Conservation (phyloP, 2,797 vertebrate species). For the Adelosebastes latens region DNA sequence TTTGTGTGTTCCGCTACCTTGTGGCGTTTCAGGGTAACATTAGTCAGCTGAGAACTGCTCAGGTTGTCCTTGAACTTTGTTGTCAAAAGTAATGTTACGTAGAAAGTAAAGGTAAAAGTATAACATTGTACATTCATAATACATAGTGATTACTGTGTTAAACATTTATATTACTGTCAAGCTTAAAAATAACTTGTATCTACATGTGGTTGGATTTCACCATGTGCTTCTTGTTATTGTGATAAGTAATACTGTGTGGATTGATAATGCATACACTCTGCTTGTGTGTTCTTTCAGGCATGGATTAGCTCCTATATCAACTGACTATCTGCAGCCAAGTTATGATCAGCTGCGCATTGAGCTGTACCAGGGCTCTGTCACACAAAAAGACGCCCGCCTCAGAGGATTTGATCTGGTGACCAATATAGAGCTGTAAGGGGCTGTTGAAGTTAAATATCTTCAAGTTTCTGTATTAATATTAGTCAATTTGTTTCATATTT, state of each 20-base stretch:
- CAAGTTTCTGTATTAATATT: not conserved
- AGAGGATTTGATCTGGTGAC: constrained; percentile 92
- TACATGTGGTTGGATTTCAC: not conserved
- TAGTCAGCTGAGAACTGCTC: no score
- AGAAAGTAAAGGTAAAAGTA: no score
- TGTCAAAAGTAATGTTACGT: no score
- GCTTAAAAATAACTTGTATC: not conserved
- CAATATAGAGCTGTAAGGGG: constrained; percentile 92
- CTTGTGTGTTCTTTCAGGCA: constrained; percentile 78
- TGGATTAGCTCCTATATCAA: constrained; percentile 83
- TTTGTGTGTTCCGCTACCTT: no score
- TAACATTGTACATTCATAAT: not conserved
- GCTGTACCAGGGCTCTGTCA: constrained; percentile 92
- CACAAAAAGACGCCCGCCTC: constrained; percentile 88
- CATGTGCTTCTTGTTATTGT: not conserved
- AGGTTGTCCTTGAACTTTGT: no score
- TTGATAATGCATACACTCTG: not conserved
- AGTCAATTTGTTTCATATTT: not conserved
- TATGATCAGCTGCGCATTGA: constrained; percentile 84
- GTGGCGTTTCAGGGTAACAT: no score
- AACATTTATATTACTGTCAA: not conserved
- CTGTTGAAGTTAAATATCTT: not conserved
- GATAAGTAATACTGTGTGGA: not conserved
- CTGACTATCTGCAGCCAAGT: constrained; percentile 87
- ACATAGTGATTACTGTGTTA: not conserved